Conservation (phyloP, 2,113 vertebrate species). For the Excalfactoria chinensis region DNA sequence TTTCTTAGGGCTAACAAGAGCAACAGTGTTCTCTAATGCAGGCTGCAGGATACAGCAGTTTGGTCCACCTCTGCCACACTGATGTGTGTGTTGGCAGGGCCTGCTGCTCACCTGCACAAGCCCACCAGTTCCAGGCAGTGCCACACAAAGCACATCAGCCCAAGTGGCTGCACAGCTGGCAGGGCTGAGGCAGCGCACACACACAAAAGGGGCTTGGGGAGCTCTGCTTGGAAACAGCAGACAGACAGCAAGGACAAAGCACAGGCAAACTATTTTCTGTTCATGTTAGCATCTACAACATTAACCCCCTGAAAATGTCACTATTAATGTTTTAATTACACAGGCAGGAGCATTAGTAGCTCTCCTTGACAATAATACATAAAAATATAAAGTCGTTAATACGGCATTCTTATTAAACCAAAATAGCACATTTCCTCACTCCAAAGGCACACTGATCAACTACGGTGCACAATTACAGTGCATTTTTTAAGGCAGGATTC, state of each 20-base stretch:
- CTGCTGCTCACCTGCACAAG: background rate
- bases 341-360: background rate
- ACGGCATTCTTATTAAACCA: background rate
- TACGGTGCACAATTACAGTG: background rate
- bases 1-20: background rate
- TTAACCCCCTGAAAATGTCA: background rate
- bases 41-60: background rate
- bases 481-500: background rate
- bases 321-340: background rate
- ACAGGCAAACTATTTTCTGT: background rate
- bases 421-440: background rate
- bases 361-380: fast-evolving
- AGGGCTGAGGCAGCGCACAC: background rate
- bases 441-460: background rate
- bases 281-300: no score
- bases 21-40: background rate
- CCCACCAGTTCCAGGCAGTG: background rate
- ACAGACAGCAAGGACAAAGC: background rate
- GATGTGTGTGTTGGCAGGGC: background rate
- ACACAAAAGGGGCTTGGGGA: background rate
- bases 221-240: background rate
- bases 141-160: background rate
- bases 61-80: background rate
- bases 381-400: background rate
- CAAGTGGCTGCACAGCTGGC: background rate